Evolutionary conservation across 2,113 vertebrate species (phyloP).

Genomic region (Zosterops lateralis): DNA sequence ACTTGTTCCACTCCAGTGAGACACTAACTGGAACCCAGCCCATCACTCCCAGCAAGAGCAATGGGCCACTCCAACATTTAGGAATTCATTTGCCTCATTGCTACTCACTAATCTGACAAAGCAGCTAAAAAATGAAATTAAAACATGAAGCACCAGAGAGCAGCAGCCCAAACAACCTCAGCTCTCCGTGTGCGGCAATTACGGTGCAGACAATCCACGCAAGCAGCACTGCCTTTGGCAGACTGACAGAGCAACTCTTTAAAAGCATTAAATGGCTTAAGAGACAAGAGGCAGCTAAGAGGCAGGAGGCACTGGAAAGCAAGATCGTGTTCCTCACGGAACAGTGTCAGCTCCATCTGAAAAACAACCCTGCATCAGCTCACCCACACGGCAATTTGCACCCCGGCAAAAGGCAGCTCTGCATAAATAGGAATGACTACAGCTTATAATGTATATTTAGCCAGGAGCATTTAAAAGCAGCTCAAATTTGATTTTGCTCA

Average conservation of each 20-base stretch:
- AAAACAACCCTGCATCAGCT: background rate
- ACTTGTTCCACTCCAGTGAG: background rate
- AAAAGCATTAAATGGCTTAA: background rate
- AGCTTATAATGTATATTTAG: background rate
- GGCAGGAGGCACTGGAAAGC: background rate
- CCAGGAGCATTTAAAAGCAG: background rate
- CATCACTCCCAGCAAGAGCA: background rate
- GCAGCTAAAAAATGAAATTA: background rate
- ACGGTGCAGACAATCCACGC: background rate
- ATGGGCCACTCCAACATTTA: background rate
- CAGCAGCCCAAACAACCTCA: background rate
- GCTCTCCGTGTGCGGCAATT: background rate
- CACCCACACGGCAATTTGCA: background rate
- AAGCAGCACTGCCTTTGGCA: background rate
- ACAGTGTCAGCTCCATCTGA: background rate
- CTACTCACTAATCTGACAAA: background rate
- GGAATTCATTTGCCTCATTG: background rate
- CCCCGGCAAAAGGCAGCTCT: background rate
- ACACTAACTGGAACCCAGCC: background rate
- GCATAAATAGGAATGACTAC: background rate
- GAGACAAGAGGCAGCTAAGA: background rate
- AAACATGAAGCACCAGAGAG: conserved; percentile 4
- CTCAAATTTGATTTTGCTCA: background rate
- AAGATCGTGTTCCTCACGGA: background rate
- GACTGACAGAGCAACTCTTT: background rate